Percentiles rank a stretch among this genome's conserved stretches.
phyloP scores from a whole-genome alignment of 2,113 vertebrate species.

The Panthera leo region DNA sequence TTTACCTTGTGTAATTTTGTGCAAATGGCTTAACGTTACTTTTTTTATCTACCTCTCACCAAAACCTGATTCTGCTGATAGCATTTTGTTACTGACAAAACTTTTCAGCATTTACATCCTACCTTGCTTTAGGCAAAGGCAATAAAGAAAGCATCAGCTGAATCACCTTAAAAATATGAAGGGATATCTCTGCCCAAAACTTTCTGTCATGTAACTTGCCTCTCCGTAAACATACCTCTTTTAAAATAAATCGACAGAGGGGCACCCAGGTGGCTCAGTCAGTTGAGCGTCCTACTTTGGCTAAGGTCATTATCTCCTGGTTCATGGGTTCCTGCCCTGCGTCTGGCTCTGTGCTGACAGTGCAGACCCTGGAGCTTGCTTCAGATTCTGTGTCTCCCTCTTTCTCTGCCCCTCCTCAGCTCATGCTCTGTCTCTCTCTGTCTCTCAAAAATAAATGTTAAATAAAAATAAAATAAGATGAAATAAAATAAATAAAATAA shows the following conservation, averaged over 20 bases:
- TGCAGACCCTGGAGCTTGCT: no score
- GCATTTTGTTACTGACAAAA: slow-evolving; percentile 38
- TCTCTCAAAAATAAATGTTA: no score
- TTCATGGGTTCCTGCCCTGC: no score
- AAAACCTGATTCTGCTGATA: slow-evolving; percentile 41
- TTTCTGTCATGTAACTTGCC: not conserved
- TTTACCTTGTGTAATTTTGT: slow-evolving; percentile 22
- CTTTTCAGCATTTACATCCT: slow-evolving; percentile 48
- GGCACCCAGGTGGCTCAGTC: no score
- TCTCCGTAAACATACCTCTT: not conserved
- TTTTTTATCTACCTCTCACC: not conserved
- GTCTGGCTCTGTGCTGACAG: no score
- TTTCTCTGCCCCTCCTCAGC: no score
- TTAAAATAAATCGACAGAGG: not conserved
- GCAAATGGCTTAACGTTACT: slow-evolving; percentile 16
- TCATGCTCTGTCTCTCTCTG: no score
- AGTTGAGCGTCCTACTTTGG: no score
- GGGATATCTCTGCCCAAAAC: not conserved
- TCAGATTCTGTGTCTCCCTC: no score
- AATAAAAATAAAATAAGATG: no score
- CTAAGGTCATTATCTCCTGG: no score
- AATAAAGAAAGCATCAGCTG: slow-evolving; percentile 20
- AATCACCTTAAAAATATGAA: slow-evolving; percentile 54
- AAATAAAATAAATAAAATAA: no score
- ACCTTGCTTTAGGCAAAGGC: slow-evolving; percentile 57